A percentile compares a stretch with the other conserved stretches of the same genome.
phyloP scores from a whole-genome alignment of 2,888 invertebrate species.

The Onthophagus sagittarius region DNA sequence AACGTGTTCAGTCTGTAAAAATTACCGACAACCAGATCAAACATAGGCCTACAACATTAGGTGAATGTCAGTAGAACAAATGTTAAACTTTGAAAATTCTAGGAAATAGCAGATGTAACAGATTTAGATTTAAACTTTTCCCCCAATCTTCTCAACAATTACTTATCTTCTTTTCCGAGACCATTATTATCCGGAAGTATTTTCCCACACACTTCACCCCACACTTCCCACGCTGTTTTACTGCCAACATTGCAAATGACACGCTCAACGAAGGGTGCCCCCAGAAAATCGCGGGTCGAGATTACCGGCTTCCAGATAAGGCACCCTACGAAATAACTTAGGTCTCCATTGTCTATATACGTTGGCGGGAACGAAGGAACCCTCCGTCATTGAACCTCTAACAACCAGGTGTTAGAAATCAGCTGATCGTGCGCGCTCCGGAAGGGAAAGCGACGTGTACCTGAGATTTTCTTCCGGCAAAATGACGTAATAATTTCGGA shows the following conservation, averaged over 20 bases:
- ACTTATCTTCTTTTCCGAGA: not conserved
- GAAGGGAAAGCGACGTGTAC: slow-evolving; percentile 1
- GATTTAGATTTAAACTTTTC: not conserved
- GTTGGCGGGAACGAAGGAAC: slow-evolving; percentile 22
- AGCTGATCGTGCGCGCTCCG: slow-evolving; percentile 1
- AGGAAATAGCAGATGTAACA: not conserved
- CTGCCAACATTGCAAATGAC: slow-evolving; percentile 8
- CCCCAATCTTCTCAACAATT: not conserved
- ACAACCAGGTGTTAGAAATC: slow-evolving; percentile 6
- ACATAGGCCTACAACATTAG: not conserved
- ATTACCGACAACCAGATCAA: not conserved
- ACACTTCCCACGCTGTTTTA: slow-evolving; percentile 19
- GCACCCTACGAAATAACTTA: slow-evolving; percentile 21
- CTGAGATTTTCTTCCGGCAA: not conserved
- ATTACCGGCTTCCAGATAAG: slow-evolving; percentile 19
- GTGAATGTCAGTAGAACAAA: not conserved
- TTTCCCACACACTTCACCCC: slow-evolving; percentile 12
- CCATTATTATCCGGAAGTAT: slow-evolving; percentile 1
- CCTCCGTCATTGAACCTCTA: not conserved
- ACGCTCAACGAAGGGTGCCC: not conserved
- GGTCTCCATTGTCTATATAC: slow-evolving; percentile 16
- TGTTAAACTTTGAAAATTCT: not conserved
- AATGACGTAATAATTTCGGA: not conserved
- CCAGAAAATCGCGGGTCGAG: not conserved
- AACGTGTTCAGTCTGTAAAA: not conserved